Evolutionary conservation across 92 coral and sea anemone genomes (phyloP), one percentile per base, ranked within the genome.

Genomic region (Bergia sp.): DNA sequence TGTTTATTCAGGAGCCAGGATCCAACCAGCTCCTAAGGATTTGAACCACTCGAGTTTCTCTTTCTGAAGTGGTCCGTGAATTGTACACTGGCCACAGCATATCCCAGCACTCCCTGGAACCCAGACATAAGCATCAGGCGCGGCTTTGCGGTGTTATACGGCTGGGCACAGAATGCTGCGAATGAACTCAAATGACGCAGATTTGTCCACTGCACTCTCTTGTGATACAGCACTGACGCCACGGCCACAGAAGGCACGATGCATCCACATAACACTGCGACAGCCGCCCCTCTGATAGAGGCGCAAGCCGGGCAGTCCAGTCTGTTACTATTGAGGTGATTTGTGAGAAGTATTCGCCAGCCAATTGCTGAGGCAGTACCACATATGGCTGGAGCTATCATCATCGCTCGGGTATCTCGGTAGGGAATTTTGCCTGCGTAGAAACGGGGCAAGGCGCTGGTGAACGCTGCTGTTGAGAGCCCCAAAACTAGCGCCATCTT

Each of bases 221-320:
- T 93, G 79, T 92, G 92, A 67, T 73, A 83, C 36, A 93, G 86
- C 23, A 92, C 66, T 41, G 81, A 58, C 7, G 97, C 94, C 20
- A 91, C 82, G 12, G 76, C 87, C 6, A 93, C 55, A 10, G 98
- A 91, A 10, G 96, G 94, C 16, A 92, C 11, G 85, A 95, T 49
- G 21, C 98, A 95, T n/a, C 98, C 96, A 74, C 77, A 74, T 16
- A 93, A 82, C 11, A 88, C 85, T 15, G 89, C 85, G 16, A 92
- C 90, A 16, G 94, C 86, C 16, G 93, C 65, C 36, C 98, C 98
- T 57, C 96, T 89, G 39, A 92, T 80, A 23, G 92, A 85, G 13
- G 96, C 93, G 86, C 98, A 93, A 5, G 94, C 91, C n/a, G 93
- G 85, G 58, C 98, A 95, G 45, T 90, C 86, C 3, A 95, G 89